Evolutionary conservation across 2,113 vertebrate species (phyloP), one percentile per base, ranked within the genome.

Genomic region (Perccottus glenii): DNA sequence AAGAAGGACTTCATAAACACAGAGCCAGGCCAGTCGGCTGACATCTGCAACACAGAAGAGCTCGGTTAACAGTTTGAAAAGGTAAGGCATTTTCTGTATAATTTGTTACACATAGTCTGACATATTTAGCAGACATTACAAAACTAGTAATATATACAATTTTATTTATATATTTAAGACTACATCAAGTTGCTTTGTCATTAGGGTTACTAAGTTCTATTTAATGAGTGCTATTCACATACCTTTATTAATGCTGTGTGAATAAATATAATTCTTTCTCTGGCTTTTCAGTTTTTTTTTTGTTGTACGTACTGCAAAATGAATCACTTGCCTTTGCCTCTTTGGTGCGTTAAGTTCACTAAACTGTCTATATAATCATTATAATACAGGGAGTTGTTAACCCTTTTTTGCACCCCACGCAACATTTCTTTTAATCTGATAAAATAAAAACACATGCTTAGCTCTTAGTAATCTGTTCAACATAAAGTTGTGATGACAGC

Each of bases 1-100:
- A 80, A 69, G 69, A 79, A 62, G 82, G 80, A 78, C 66, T 85
- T 85, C 65, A 67, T 64, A 63, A 70, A 84, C 55, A 40, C n/a
- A 43, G 64, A 45, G 58, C 11, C 42, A 9, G 2, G 12, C 45
- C 47, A 6, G 27, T 6, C 55, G 75, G 32, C 61, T 64, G 52
- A 75, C 50, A 15, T 57, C 46, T 40, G 64, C 32, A 32, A 58
- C 9, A 0, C 16, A 69, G 33, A 33, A 19, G 9, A 57, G 45
- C 45, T 73, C 62, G 32, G 19, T 5, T 5, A 0, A 44, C 9
- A 2, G 36, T 66, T 68, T 2, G 5, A 9, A 16, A 68, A 77
- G 87, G 87, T 86, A 70, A 77, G 85, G 60, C 1, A 1, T 52
- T 5, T 82, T 33, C 8, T 46, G 9, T 27, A 9, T 71, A 27